Evolutionary conservation across 2,113 vertebrate genomes (phyloP).

Genomic region (Xenopus borealis): DNA sequence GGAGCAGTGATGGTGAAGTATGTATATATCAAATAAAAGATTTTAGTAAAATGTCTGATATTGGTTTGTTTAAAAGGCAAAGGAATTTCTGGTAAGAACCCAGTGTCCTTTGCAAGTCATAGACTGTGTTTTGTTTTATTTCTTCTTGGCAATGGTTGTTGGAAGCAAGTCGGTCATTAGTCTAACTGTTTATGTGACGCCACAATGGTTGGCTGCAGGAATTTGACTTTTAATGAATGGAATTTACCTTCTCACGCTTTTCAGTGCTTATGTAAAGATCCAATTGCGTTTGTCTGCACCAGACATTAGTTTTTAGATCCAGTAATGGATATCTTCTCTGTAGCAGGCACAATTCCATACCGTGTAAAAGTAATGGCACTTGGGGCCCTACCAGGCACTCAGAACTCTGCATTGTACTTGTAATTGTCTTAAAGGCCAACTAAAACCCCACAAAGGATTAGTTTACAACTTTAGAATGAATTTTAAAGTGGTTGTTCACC

Average conservation of each 20-base stretch:
- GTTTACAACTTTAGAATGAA: too few species aligned
- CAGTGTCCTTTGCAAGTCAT: not conserved
- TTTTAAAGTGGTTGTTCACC: too few species aligned
- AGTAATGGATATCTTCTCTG: not conserved
- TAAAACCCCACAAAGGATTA: too few species aligned
- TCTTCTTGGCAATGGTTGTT: not conserved
- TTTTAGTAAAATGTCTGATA: constrained; percentile 8
- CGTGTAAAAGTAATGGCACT: too few species aligned
- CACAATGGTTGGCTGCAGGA: not conserved
- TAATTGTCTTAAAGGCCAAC: too few species aligned
- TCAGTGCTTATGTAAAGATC: not conserved
- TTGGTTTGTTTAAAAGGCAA: not conserved
- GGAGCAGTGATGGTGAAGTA: not conserved
- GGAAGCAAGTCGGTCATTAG: not conserved
- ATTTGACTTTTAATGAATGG: not conserved
- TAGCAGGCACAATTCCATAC: too few species aligned
- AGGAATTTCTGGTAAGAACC: not conserved
- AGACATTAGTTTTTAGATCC: not conserved
- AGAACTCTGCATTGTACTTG: too few species aligned
- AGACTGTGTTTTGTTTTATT: constrained; percentile 6
- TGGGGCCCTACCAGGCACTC: too few species aligned
- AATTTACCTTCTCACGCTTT: not conserved
- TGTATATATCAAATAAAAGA: constrained; percentile 6
- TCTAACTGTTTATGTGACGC: not conserved
- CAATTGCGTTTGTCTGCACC: not conserved